These are phyloP conservation scores for Diadumene lineata DNA, from an alignment of 92 coral and sea anemone species.

Conservation along the genomic window DNA sequence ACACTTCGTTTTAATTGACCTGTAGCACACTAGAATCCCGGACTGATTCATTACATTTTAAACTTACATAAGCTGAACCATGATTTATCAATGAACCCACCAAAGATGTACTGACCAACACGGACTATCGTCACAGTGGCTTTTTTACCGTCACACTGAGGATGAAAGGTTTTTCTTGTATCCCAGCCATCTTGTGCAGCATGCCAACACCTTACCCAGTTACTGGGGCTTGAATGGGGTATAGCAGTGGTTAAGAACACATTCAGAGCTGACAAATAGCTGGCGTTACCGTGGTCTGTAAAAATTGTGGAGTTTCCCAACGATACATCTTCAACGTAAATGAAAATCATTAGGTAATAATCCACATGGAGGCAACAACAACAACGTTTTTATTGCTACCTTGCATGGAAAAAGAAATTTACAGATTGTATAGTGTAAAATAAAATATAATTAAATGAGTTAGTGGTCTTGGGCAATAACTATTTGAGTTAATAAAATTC, in stretches of 20 bases:
- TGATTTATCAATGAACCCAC: slow-evolving; percentile 32
- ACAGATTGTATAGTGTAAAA: too few relatives aligned
- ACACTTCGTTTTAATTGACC: too few relatives aligned
- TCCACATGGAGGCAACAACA: too few relatives aligned
- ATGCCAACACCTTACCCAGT: slow-evolving; percentile 45
- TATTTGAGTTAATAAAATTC: too few relatives aligned
- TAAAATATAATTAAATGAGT: too few relatives aligned
- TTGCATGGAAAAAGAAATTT: too few relatives aligned
- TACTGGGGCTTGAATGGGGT: slow-evolving; percentile 10
- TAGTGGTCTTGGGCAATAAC: too few relatives aligned
- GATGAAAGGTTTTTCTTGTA: slow-evolving; percentile 30
- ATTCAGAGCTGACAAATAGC: not conserved
- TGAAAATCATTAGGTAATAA: not conserved
- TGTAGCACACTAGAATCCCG: not conserved
- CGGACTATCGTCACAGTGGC: slow-evolving; percentile 43
- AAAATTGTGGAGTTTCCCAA: slow-evolving; percentile 18
- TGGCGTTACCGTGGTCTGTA: not conserved
- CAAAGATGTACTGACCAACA: slow-evolving; percentile 35
- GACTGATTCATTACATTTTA: too few relatives aligned
- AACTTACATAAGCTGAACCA: slow-evolving; percentile 6
- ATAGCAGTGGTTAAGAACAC: slow-evolving; percentile 28
- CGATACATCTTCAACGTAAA: not conserved
- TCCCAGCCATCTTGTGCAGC: slow-evolving; percentile 43
- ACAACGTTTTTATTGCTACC: too few relatives aligned
- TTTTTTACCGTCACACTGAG: slow-evolving; percentile 33